Evolutionary conservation across 2,113 vertebrate genomes (phyloP), one percentile per base, ranked within the genome.

Genomic region (Oxygymnocypris stewartii): DNA sequence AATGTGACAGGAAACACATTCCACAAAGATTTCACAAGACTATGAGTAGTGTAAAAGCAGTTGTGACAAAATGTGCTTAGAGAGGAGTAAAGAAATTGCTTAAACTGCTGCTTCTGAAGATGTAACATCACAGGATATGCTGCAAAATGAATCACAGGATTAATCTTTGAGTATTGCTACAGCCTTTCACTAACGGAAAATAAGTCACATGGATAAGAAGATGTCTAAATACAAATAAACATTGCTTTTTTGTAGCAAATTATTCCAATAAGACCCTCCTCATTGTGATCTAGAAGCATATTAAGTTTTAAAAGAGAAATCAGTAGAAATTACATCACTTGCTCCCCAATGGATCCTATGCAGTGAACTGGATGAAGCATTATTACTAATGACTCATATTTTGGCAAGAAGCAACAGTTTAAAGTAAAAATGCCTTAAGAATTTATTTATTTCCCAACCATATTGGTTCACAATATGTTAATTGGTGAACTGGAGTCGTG

Each of bases 41-140:
- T 54, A 37, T 69, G 40, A 84, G 28, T 25, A 31, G 40, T 28
- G 10, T 31, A 67, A 67, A 80, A 59, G 80, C 11, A 35, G 54
- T 37, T 44, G 8, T 63, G 51, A 88, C 20, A 42, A 20, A 54
- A 63, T 84, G 12, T 23, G 49, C 14, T 79, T 20, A 8, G 2
- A 31, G n/a, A 25, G 6, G 4, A 81, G 49, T 20, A 54, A 13
- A 42, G 44, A 65, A 79, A 79, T 61, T 13, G 47, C 84, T 25
- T 80, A 40, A 57, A 85, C 28, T 40, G 35, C 13, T 31, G 49
- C 44, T 77, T 69, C 59, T n/a, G 37, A 59, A 81, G 54, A 28
- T 63, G 28, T 65, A 51, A 75, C 28, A 67, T 54, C 31, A 80
- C 61, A 75, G 61, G 51, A 84, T 81, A 71, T 75, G 67, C 69